Evolutionary conservation across 1,140 invertebrate species (phyloP).

Genomic region (Zaprionus ghesquierei): DNA sequence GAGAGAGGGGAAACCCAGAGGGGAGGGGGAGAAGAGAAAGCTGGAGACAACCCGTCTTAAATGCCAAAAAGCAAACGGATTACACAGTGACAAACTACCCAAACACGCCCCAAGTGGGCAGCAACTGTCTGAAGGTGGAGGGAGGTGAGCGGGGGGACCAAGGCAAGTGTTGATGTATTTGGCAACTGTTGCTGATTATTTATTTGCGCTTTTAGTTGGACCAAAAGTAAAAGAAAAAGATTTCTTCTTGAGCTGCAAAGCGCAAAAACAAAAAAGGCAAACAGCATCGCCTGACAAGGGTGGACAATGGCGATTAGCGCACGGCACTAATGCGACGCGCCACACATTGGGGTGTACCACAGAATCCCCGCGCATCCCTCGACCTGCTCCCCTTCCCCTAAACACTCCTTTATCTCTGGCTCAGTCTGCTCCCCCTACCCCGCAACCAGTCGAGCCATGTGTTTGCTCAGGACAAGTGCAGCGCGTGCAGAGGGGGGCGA

Average conservation of each 20-base stretch:
- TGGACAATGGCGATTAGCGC: slow-evolving; percentile 79
- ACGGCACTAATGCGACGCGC: slow-evolving; percentile 65
- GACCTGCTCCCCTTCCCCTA: neutral
- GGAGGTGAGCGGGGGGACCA: slow-evolving; percentile 1
- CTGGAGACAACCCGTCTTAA: slow-evolving; percentile 22
- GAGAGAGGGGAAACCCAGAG: neutral
- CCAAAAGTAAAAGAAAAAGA: slow-evolving; percentile 26
- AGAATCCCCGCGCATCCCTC: no score
- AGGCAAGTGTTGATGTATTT: slow-evolving; percentile 63
- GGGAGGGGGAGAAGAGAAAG: neutral
- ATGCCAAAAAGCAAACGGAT: slow-evolving; percentile 70
- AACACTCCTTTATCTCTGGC: no score
- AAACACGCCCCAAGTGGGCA: neutral
- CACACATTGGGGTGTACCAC: neutral
- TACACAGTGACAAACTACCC: slow-evolving; percentile 60
- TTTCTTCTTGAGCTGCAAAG: slow-evolving; percentile 1
- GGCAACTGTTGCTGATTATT: slow-evolving; percentile 81
- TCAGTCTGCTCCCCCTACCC: neutral
- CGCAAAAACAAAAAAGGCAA: neutral
- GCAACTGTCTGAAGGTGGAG: neutral
- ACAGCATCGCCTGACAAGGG: slow-evolving; percentile 60
- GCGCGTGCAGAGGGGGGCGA: no score
- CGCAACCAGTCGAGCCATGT: slow-evolving; percentile 46
- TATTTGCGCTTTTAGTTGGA: slow-evolving; percentile 73
- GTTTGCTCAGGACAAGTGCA: slow-evolving; percentile 60